Evolutionary conservation across 2,797 vertebrate genomes (phyloP).

Genomic region (Anniella stebbinsi): DNA sequence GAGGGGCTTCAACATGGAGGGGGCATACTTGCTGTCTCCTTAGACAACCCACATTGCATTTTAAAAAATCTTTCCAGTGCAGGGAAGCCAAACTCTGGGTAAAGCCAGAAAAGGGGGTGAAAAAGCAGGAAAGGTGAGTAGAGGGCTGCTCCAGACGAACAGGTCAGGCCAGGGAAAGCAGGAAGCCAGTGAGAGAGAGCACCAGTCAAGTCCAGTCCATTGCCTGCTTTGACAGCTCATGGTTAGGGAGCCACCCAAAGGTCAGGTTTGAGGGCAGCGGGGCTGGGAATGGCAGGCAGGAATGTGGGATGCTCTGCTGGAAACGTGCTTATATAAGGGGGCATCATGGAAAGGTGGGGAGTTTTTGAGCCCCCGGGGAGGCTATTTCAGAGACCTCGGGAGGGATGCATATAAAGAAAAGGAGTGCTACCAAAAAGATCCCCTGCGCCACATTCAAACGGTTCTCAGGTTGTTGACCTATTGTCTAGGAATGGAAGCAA

Average conservation of each 20-base stretch:
- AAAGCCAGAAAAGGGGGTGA: background rate
- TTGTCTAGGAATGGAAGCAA: background rate
- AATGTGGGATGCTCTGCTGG: background rate
- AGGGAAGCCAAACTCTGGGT: background rate
- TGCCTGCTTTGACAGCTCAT: background rate
- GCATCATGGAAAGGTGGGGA: background rate
- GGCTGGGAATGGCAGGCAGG: background rate
- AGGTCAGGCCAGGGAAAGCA: background rate
- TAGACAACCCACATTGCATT: background rate
- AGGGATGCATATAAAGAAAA: background rate
- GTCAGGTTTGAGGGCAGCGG: background rate
- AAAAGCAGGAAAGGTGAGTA: background rate
- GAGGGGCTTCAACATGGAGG: background rate
- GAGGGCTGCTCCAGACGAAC: no score
- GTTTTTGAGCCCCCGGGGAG: background rate
- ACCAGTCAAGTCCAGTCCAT: background rate
- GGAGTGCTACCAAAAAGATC: background rate
- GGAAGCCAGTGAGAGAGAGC: background rate
- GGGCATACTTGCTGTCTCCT: background rate
- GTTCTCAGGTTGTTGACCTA: background rate
- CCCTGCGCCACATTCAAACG: background rate
- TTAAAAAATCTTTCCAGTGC: no score
- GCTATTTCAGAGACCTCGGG: background rate
- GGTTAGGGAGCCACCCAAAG: background rate
- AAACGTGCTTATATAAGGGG: background rate